phyloP scores from a whole-genome alignment of 2,888 invertebrate species.

The Portevinia maculata region DNA sequence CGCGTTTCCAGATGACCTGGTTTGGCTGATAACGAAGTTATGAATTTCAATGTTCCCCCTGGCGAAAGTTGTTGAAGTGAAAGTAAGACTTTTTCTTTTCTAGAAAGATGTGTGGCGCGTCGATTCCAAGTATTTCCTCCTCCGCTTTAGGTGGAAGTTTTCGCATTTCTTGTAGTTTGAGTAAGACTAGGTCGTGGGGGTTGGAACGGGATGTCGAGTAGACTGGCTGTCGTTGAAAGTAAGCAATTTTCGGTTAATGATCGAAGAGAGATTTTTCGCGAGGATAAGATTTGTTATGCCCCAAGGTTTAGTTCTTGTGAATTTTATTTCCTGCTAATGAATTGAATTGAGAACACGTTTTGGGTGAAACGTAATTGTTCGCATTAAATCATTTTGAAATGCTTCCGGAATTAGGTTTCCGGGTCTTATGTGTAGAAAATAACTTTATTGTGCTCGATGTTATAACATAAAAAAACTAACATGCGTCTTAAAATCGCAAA shows the following conservation, averaged over 20 bases:
- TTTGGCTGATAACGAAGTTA: conserved; percentile 68
- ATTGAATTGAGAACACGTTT: conserved; percentile 52
- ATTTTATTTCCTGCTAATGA: conserved; percentile 68
- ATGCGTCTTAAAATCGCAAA: no score
- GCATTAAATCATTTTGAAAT: conserved; percentile 59
- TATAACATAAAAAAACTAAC: no score
- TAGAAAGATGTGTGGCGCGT: neutral
- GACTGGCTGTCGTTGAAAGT: conserved; percentile 44
- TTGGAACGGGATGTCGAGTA: conserved; percentile 25
- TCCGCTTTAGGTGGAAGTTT: conserved; percentile 34
- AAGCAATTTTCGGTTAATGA: conserved; percentile 64
- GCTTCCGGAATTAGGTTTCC: conserved; percentile 56
- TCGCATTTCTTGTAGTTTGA: conserved; percentile 29
- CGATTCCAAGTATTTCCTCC: conserved; percentile 37
- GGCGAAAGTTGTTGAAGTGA: conserved; percentile 73
- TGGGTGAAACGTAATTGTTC: conserved; percentile 48
- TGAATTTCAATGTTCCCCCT: conserved; percentile 69
- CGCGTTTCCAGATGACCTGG: conserved; percentile 61
- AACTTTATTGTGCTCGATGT: no score
- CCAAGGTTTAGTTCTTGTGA: conserved; percentile 36
- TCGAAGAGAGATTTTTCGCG: conserved; percentile 57
- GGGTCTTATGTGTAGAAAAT: conserved; percentile 19
- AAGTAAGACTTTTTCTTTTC: conserved; percentile 41
- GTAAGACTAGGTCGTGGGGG: neutral
- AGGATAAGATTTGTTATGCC: conserved; percentile 58